Conservation (phyloP, 2,888 invertebrate species). For the Panzeria rudis region DNA sequence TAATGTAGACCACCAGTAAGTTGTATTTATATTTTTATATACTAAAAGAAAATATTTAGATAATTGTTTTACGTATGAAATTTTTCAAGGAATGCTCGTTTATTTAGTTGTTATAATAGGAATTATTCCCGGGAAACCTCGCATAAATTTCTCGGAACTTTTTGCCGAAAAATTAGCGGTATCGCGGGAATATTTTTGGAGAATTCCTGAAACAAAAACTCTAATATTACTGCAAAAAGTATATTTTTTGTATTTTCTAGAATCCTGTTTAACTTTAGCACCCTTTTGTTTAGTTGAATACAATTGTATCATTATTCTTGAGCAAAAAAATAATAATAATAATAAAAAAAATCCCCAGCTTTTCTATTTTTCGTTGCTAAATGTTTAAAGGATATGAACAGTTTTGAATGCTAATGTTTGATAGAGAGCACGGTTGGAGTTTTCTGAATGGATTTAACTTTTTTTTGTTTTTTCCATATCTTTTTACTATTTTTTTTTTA, state of each 20-base stretch:
- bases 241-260: conserved; percentile 32
- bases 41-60: no score
- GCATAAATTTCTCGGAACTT: no score
- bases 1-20: no score
- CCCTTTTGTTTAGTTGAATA: conserved; percentile 60
- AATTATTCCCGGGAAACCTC: no score
- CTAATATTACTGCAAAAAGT: conserved; percentile 34
- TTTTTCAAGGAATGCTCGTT: no score
- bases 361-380: conserved; percentile 17
- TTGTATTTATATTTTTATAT: no score
- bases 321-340: conserved; percentile 22
- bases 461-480: conserved; percentile 3
- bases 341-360: conserved; percentile 26
- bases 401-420: conserved; percentile 38
- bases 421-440: conserved; percentile 53
- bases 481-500: not conserved
- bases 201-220: no score
- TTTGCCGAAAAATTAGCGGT: no score
- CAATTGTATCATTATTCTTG: conserved; percentile 60
- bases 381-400: conserved; percentile 39
- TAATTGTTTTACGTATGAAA: no score
- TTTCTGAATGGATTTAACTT: conserved; percentile 54
- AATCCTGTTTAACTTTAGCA: conserved; percentile 59
- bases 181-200: no score
- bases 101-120: no score